Evolutionary conservation across 2,113 vertebrate species (phyloP).

Genomic region (Silurus meridionalis): DNA sequence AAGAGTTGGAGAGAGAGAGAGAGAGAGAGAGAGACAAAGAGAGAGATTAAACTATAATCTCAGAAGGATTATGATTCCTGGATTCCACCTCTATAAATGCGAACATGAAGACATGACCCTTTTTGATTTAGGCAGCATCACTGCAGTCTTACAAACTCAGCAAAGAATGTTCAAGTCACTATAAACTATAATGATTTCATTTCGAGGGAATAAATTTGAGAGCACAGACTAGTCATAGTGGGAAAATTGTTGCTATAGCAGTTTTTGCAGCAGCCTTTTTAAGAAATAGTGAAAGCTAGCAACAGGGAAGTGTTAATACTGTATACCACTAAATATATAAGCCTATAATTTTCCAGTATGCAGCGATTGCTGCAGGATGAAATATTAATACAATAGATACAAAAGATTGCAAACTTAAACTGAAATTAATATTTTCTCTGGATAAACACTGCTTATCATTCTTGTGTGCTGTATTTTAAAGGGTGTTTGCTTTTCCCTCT

Average conservation of each 20-base stretch:
- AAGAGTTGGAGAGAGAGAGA: constrained; percentile 9
- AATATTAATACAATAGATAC: background rate
- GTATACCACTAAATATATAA: background rate
- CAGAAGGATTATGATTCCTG: background rate
- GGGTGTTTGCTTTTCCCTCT: background rate
- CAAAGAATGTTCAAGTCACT: constrained; percentile 8
- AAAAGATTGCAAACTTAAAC: background rate
- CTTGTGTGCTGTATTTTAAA: background rate
- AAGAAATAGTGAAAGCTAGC: background rate
- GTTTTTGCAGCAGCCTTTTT: background rate
- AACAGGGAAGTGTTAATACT: background rate
- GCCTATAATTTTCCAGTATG: background rate
- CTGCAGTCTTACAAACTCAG: constrained; percentile 9
- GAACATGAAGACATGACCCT: background rate
- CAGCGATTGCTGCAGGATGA: background rate
- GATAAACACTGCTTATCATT: background rate
- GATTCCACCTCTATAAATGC: constrained; percentile 1
- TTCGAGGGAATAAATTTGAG: background rate
- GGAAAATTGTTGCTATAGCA: constrained; percentile 9
- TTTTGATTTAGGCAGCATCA: constrained; percentile 1
- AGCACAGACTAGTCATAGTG: background rate
- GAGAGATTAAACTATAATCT: constrained; percentile 28
- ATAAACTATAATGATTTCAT: constrained; percentile 14
- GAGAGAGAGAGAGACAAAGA: constrained; percentile 2
- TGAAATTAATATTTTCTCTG: constrained; percentile 1